A percentile compares a stretch with the other conserved stretches of the same genome.
Evolutionary conservation across 2,113 vertebrate species (phyloP).

Genomic region (Salvelinus sp.): DNA sequence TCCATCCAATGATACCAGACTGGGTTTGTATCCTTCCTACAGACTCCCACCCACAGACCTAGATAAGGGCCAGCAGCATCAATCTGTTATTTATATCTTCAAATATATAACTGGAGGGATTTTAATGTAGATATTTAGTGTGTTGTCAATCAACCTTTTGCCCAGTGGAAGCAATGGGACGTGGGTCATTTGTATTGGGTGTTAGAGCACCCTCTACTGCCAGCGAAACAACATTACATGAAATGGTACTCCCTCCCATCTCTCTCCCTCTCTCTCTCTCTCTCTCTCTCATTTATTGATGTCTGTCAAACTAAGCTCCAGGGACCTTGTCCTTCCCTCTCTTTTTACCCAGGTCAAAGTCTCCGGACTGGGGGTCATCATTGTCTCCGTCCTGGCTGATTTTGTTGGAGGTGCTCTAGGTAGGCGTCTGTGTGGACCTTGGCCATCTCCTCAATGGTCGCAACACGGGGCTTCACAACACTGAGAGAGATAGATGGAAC

Average conservation of each 20-base stretch:
- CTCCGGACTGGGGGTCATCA: conserved; percentile 89
- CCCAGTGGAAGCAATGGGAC: not conserved
- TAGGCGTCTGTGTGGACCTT: conserved; percentile 94
- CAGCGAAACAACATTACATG: not conserved
- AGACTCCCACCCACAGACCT: not conserved
- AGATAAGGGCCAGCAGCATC: no score
- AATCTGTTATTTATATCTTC: no score
- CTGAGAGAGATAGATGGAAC: conserved; percentile 55
- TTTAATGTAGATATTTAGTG: no score
- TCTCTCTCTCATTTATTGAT: no score
- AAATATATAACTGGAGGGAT: no score
- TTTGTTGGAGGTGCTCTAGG: conserved; percentile 92
- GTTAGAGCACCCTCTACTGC: conserved; percentile 51
- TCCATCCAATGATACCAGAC: not conserved
- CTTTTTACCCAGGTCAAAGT: conserved; percentile 90
- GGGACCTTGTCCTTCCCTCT: not conserved
- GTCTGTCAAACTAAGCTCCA: not conserved
- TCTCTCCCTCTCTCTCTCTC: no score
- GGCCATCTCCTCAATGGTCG: conserved; percentile 93
- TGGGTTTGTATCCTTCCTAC: not conserved
- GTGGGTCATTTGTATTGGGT: not conserved
- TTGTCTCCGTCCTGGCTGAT: conserved; percentile 96
- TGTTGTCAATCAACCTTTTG: no score
- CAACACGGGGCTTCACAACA: conserved; percentile 83
- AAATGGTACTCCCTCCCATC: no score